Percentiles rank a stretch among this genome's conserved stretches.
Conservation (phyloP, 2,797 vertebrate genomes). For the Pelodytes ibericus region DNA sequence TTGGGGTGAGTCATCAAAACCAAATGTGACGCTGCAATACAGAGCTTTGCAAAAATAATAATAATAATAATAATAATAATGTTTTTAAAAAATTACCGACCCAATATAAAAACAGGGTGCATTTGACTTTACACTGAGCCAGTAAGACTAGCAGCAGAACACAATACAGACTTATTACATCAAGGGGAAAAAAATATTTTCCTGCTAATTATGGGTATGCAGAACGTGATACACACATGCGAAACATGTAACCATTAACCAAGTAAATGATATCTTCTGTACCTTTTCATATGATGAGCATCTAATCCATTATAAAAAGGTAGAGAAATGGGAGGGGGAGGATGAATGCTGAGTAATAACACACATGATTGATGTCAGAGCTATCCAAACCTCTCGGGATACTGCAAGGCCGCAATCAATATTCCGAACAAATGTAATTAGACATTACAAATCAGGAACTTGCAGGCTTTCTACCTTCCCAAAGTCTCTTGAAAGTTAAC, state of each 20-base stretch:
- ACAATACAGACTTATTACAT: too few species aligned
- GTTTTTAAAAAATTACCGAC: too few species aligned
- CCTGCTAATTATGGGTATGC: too few species aligned
- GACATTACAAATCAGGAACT: slow-evolving; percentile 38
- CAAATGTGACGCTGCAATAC: too few species aligned
- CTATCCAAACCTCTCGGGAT: slow-evolving; percentile 30
- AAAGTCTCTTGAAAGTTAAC: slow-evolving; percentile 4
- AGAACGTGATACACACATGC: too few species aligned
- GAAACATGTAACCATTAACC: background rate
- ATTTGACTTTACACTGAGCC: too few species aligned
- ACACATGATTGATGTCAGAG: slow-evolving; percentile 32
- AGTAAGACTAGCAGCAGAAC: too few species aligned
- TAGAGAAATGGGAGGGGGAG: background rate
- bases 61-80: too few species aligned
- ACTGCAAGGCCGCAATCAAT: slow-evolving; percentile 44
- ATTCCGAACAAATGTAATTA: slow-evolving; percentile 33
- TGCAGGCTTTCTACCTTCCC: background rate
- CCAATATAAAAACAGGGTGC: too few species aligned
- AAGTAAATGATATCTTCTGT: background rate
- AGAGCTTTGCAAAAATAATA: too few species aligned
- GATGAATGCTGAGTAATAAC: background rate
- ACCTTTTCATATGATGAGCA: background rate
- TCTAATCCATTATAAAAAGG: background rate
- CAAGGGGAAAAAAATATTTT: too few species aligned
- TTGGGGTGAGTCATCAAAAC: too few species aligned